Evolutionary conservation across 2,888 invertebrate species (phyloP).

Genomic region (Pristionchus arcanus): DNA sequence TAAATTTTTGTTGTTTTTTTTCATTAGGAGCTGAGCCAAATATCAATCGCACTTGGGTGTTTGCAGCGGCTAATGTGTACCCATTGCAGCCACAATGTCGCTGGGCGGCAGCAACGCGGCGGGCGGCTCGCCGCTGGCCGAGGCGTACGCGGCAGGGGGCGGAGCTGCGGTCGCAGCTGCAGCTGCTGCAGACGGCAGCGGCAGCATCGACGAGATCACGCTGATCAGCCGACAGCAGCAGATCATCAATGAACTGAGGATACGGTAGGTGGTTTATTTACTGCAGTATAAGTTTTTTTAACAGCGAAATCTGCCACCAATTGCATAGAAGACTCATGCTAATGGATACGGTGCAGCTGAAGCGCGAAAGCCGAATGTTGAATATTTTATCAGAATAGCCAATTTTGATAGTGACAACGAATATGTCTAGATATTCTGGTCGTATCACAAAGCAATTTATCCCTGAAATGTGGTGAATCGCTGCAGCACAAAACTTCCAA

Average conservation of each 20-base stretch:
- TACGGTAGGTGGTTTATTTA: not conserved
- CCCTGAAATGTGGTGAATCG: not conserved
- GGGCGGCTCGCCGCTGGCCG: constrained; percentile 8
- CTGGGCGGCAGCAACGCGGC: not conserved
- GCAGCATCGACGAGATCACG: constrained; percentile 67
- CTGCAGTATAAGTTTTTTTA: not conserved
- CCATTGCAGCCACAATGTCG: not conserved
- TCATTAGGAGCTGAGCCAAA: too few relatives aligned
- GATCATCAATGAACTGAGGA: constrained; percentile 67
- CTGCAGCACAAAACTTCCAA: not conserved
- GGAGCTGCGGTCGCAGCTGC: constrained; percentile 3
- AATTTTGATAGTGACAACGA: too few relatives aligned
- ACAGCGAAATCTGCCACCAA: too few relatives aligned
- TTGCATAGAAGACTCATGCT: too few relatives aligned
- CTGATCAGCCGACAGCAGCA: constrained; percentile 69
- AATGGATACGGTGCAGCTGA: not conserved
- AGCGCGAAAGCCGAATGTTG: not conserved
- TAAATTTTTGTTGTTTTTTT: too few relatives aligned
- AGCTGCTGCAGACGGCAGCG: constrained; percentile 26
- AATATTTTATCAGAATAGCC: too few relatives aligned
- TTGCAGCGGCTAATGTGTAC: not conserved
- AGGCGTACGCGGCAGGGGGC: not conserved
- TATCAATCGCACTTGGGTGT: too few relatives aligned
- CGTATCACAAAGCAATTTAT: too few relatives aligned
- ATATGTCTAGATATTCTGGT: too few relatives aligned